Evolutionary conservation across 2,113 vertebrate genomes (phyloP), one percentile per base, ranked within the genome.

Genomic region (Gallinago media): DNA sequence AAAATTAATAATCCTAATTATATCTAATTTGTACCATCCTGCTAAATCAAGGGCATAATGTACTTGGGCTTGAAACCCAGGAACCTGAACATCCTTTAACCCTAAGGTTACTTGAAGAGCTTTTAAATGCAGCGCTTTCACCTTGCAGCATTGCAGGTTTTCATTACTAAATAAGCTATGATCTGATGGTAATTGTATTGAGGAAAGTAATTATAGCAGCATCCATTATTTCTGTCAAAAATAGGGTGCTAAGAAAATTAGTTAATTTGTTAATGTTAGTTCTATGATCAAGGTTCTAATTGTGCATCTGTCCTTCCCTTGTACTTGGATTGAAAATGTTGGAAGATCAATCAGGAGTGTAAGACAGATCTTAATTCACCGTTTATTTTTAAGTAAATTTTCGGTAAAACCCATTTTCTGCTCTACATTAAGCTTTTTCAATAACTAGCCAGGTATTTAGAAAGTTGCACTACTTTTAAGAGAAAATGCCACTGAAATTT

Each of bases 231-330:
- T 61, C 38, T 88, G 8, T n/a, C 27, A 44, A 73, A 63, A 58
- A n/a, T 2, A 6, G 1, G 5, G 3, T 32, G 5, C 12, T 31
- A 15, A 82, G 15, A 58, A 93, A 77, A 44, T 13, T 2, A 67
- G 1, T 19, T 84, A 38, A 12, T 55, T 76, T 68, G 3, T 52
- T 77, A 22, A 16, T 49, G 1, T 44, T 19, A 12, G 2, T 85
- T 76, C 55, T 20, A 18, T 7, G 3, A 44, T 7, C 2, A 14
- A 47, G 3, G 3, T 72, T 49, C n/a, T 56, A 3, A 8, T 72
- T 6, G 0, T 29, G 7, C 1, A 0, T 8, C 5, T 11, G 12
- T 47, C 16, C 12, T 71, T 66, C 40, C 16, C 11, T 70, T 40
- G 17, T 32, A 8, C 3, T 6, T 82, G 8, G 14, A 31, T 26